These are phyloP conservation scores for Marasmarcha lunaedactyla DNA, from an alignment of 2,888 invertebrate species.

Conservation along the genomic window DNA sequence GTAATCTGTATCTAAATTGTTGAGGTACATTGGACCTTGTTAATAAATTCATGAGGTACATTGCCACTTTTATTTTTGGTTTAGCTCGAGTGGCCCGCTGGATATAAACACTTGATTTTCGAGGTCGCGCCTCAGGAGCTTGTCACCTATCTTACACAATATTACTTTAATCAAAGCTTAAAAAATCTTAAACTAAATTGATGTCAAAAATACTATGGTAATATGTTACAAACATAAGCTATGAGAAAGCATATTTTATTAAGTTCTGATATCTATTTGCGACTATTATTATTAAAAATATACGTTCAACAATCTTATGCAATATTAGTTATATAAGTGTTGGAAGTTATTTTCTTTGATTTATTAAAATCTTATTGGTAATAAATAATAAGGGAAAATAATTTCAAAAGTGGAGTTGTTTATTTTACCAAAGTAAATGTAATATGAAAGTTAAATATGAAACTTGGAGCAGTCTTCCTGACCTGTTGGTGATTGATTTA, in stretches of 20 bases:
- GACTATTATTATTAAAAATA: slow-evolving; percentile 10
- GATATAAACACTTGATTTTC: no score
- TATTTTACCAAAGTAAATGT: slow-evolving; percentile 51
- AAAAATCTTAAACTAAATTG: no score
- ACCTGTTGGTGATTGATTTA: slow-evolving; percentile 18
- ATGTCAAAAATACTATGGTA: no score
- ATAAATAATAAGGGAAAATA: slow-evolving; percentile 35
- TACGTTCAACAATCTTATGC: slow-evolving; percentile 63
- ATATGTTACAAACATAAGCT: background rate
- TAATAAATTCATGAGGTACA: no score
- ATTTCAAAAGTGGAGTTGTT: slow-evolving; percentile 32
- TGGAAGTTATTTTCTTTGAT: slow-evolving; percentile 62
- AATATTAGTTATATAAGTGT: slow-evolving; percentile 67
- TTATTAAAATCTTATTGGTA: slow-evolving; percentile 56
- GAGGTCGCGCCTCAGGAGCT: no score
- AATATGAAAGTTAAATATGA: background rate
- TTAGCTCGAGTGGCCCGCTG: no score
- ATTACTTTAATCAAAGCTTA: no score
- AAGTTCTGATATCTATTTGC: background rate
- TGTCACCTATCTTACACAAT: no score
- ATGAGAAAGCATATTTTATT: no score
- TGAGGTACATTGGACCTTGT: no score
- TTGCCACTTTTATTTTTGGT: no score
- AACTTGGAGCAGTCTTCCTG: slow-evolving; percentile 37
- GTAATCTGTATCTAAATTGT: no score